phyloP scores from a whole-genome alignment of 2,113 vertebrate species.

The Ia io region DNA sequence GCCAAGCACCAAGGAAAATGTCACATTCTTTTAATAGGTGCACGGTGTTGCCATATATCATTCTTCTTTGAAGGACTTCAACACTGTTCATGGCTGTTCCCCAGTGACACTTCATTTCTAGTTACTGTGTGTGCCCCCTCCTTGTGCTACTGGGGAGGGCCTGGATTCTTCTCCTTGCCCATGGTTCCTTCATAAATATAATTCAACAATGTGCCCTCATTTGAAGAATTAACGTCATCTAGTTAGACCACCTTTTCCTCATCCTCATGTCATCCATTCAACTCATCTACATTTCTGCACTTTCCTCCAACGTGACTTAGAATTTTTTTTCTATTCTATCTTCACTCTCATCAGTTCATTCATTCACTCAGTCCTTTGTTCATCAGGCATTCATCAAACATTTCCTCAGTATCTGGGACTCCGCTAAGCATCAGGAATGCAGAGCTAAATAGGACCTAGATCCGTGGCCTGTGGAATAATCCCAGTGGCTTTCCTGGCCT shows the following conservation, averaged over 20 bases:
- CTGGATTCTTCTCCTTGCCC: neutral
- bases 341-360: neutral
- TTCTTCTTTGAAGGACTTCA: constrained; percentile 13
- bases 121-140: rapidly evolving
- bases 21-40: neutral
- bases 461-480: neutral
- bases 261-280: neutral
- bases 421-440: neutral
- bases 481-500: no score
- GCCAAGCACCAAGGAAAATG: constrained; percentile 21
- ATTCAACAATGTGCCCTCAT: neutral
- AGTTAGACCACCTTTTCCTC: neutral
- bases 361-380: neutral
- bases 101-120: neutral
- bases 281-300: neutral
- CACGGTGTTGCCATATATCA: neutral
- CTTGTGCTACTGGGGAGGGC: neutral
- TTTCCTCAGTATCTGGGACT: neutral
- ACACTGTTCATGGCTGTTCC: neutral
- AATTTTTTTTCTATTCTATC: neutral
- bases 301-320: neutral
- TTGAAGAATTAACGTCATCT: neutral
- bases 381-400: neutral
- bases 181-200: neutral
- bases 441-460: neutral